These are phyloP conservation scores for Pelecanus crispus DNA, from an alignment of 2,113 vertebrate species.

Conservation along the genomic window DNA sequence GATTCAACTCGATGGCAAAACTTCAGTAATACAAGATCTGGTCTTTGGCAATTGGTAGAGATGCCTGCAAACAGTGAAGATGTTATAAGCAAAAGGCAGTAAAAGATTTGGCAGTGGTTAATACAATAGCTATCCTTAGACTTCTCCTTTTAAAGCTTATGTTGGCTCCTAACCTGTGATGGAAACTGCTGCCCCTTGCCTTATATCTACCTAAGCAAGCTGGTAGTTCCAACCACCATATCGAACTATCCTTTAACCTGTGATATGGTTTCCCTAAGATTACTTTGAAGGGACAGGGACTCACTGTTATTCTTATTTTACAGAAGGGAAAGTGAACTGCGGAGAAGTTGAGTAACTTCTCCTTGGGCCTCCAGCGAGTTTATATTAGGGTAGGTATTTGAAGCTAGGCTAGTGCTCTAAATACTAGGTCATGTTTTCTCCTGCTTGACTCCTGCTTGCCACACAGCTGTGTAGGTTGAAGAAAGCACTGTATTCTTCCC, in stretches of 20 bases:
- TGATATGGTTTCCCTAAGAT: not conserved
- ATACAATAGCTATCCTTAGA: not conserved
- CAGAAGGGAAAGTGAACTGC: not conserved
- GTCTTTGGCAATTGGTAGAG: not conserved
- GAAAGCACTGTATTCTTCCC: not conserved
- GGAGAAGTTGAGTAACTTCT: not conserved
- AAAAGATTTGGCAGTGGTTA: not conserved
- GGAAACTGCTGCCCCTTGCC: not conserved
- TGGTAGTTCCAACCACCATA: not conserved
- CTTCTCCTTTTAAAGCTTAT: not conserved
- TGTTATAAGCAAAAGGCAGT: not conserved
- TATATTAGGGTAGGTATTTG: not conserved
- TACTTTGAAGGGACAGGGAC: not conserved
- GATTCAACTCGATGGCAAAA: not conserved
- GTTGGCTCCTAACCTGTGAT: not conserved
- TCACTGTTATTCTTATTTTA: not conserved
- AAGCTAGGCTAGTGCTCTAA: not conserved
- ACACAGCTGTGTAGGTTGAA: not conserved
- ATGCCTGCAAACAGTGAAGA: not conserved
- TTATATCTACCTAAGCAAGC: not conserved
- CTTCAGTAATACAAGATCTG: not conserved
- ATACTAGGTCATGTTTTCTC: not conserved
- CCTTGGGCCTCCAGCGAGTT: not conserved
- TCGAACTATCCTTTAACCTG: not conserved
- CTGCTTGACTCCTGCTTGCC: not conserved